phyloP scores from a whole-genome alignment of 2,113 vertebrate genomes.

The Pygoscelis adeliae region DNA sequence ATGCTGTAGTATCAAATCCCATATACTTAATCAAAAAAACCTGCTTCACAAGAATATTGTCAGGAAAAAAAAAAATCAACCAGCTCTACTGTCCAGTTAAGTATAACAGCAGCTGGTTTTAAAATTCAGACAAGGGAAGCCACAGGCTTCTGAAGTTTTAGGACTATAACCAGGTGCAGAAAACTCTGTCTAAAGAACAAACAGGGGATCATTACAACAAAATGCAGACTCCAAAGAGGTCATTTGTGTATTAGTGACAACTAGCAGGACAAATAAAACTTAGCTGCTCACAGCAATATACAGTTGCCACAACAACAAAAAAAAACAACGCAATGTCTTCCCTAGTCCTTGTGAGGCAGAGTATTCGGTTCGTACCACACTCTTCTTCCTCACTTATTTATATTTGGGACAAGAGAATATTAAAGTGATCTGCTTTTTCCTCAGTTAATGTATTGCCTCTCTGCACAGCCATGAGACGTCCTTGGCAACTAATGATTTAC shows the following conservation, averaged over 20 bases:
- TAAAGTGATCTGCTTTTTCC: not conserved
- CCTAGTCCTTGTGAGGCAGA: not conserved
- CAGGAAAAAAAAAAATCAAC: not conserved
- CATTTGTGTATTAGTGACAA: not conserved
- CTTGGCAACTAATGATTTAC: conserved; percentile 48
- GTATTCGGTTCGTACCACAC: not conserved
- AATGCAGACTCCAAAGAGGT: not conserved
- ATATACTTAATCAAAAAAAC: not conserved
- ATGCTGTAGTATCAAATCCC: not conserved
- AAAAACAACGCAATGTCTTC: not conserved
- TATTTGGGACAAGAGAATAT: not conserved
- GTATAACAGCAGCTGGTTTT: not conserved
- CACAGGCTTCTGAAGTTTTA: not conserved
- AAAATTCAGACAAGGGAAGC: not conserved
- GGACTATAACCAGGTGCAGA: not conserved
- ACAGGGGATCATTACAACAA: not conserved
- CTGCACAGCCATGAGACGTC: not conserved
- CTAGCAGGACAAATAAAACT: not conserved
- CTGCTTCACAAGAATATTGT: not conserved
- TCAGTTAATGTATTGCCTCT: not conserved
- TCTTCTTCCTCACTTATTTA: not conserved
- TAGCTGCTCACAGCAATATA: not conserved
- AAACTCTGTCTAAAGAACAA: not conserved
- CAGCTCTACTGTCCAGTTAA: not conserved
- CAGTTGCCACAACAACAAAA: not conserved